Conservation (phyloP, 2,797 vertebrate genomes). For the Dermochelys coriacea region DNA sequence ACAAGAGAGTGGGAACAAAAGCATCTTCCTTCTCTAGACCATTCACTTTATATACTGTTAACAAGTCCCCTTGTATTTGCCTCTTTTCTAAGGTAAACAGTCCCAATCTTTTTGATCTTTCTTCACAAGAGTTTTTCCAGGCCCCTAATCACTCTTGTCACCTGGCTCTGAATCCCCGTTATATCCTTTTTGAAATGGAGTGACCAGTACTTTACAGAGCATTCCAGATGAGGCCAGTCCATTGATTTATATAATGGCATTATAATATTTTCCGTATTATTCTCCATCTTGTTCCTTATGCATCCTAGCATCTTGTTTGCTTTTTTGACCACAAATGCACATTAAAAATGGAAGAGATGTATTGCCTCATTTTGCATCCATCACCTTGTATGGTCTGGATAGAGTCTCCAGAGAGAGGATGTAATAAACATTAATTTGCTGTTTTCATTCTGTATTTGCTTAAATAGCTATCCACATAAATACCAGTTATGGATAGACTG, state of each 20-base stretch:
- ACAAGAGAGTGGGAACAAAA: neutral
- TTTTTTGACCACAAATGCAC: neutral
- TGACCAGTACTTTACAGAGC: neutral
- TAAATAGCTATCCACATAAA: neutral
- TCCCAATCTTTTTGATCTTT: neutral
- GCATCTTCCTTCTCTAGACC: neutral
- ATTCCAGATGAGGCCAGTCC: neutral
- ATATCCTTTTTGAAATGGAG: neutral
- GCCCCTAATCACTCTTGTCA: neutral
- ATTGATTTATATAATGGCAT: neutral
- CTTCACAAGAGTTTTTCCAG: neutral
- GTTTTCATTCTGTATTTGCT: neutral
- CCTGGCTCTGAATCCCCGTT: neutral
- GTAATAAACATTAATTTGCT: neutral
- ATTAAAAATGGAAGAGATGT: neutral
- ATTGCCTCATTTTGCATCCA: neutral
- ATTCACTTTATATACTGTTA: neutral
- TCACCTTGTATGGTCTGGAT: neutral
- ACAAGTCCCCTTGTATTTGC: neutral
- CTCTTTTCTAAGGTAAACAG: neutral
- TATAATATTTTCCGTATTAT: neutral
- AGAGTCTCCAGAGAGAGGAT: neutral
- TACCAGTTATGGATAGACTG: neutral
- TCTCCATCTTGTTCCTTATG: neutral
- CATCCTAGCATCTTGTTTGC: neutral